A percentile compares a stretch with the other conserved stretches of the same genome.
Conservation (phyloP, 2,797 vertebrate species). For the Scolopax bukidnonensis region DNA sequence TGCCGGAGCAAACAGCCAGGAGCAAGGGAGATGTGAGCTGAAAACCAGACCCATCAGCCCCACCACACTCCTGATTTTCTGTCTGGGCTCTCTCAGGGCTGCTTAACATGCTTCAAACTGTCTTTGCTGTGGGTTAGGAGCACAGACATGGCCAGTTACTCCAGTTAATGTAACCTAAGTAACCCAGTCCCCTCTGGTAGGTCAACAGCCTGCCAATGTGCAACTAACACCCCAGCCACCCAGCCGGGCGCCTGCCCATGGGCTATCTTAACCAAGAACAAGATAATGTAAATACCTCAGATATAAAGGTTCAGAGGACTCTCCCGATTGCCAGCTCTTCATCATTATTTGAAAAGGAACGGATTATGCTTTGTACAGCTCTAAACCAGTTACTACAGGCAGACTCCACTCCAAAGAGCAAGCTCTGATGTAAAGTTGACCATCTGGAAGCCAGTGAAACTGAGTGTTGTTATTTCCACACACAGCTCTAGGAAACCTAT, state of each 20-base stretch:
- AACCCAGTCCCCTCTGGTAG: not conserved
- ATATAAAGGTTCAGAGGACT: not conserved
- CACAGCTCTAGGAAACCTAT: not conserved
- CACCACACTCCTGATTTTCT: not conserved
- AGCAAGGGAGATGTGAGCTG: not conserved
- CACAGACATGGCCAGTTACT: not conserved
- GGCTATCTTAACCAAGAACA: not conserved
- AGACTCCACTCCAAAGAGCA: not conserved
- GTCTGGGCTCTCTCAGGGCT: not conserved
- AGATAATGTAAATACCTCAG: not conserved
- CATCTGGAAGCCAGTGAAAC: conserved; percentile 14
- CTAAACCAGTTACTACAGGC: not conserved
- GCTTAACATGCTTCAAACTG: rapidly evolving
- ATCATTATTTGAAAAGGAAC: not conserved
- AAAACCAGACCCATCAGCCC: not conserved
- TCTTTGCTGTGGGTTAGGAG: not conserved
- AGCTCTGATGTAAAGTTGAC: not conserved
- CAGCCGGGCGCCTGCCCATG: not conserved
- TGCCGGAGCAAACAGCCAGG: not conserved
- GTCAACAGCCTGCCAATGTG: not conserved
- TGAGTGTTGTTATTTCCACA: not conserved
- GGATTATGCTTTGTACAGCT: not conserved
- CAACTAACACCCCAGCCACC: not conserved
- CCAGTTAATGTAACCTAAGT: not conserved
- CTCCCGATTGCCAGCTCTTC: not conserved